Percentiles rank a stretch among this genome's conserved stretches.
Evolutionary conservation across 1,140 invertebrate species (phyloP).

Genomic region (Hylaeus anthracinus): DNA sequence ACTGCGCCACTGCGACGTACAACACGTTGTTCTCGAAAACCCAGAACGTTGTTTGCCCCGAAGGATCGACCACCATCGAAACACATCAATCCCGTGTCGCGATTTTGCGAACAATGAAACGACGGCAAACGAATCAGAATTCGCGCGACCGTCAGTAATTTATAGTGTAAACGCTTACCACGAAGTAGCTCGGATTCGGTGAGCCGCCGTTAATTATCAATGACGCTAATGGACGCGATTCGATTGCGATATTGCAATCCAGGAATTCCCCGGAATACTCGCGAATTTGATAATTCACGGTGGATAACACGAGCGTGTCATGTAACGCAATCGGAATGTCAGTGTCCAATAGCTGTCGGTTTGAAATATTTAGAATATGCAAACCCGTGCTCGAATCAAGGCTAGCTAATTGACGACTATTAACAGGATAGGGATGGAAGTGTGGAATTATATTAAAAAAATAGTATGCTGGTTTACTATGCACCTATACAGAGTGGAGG

Average conservation of each 20-base stretch:
- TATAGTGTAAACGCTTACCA: neutral
- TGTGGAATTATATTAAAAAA: too few species aligned
- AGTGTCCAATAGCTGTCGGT: neutral
- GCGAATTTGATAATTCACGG: slow-evolving; percentile 34
- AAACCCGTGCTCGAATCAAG: neutral
- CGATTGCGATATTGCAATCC: slow-evolving; percentile 31
- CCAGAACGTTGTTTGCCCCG: neutral
- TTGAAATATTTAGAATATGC: slow-evolving; percentile 36
- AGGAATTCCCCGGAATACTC: slow-evolving; percentile 12
- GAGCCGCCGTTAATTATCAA: slow-evolving; percentile 37
- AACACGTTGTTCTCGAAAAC: too few species aligned
- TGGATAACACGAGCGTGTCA: neutral
- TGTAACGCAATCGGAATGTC: neutral
- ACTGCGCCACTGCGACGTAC: too few species aligned
- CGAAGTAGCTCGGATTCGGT: slow-evolving; percentile 9
- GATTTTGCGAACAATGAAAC: neutral
- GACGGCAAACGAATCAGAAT: neutral
- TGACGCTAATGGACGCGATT: slow-evolving; percentile 32
- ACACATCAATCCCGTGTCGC: neutral
- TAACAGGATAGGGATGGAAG: neutral
- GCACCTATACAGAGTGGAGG: too few species aligned
- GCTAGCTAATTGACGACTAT: slow-evolving; percentile 13
- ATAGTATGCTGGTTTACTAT: too few species aligned
- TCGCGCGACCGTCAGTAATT: neutral
- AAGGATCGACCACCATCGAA: neutral